Evolutionary conservation across 2,888 invertebrate genomes (phyloP).

Genomic region (Melanchra persicariae): DNA sequence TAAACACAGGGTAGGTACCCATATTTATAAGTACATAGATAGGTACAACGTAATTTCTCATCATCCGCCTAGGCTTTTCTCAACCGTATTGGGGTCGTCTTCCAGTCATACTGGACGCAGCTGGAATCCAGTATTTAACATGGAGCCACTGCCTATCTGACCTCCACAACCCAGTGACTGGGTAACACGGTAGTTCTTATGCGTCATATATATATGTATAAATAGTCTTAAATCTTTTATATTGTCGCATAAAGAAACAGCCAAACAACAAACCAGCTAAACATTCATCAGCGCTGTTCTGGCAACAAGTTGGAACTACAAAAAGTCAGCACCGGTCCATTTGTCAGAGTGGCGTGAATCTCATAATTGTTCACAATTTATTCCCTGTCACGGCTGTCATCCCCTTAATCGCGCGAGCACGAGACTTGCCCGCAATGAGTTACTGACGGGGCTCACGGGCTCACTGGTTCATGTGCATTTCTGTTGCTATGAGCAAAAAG

Average conservation of each 20-base stretch:
- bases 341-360: constrained; percentile 70
- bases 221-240: neutral
- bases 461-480: constrained; percentile 52
- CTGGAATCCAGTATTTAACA: no score
- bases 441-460: constrained; percentile 48
- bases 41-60: no score
- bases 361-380: constrained; percentile 86
- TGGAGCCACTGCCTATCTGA: no score
- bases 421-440: constrained; percentile 71
- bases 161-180: no score
- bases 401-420: constrained; percentile 81
- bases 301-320: constrained; percentile 54
- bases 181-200: no score
- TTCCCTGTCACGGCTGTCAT: constrained; percentile 87
- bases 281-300: constrained; percentile 58
- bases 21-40: no score
- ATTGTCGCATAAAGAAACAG: neutral
- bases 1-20: no score
- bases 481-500: neutral
- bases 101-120: no score
- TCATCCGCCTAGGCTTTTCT: no score
- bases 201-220: neutral
- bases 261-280: constrained; percentile 33
- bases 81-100: no score
- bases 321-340: constrained; percentile 72